These are phyloP conservation scores for Atlantisia rogersi DNA, from an alignment of 2,113 vertebrate genomes.

Conservation along the genomic window DNA sequence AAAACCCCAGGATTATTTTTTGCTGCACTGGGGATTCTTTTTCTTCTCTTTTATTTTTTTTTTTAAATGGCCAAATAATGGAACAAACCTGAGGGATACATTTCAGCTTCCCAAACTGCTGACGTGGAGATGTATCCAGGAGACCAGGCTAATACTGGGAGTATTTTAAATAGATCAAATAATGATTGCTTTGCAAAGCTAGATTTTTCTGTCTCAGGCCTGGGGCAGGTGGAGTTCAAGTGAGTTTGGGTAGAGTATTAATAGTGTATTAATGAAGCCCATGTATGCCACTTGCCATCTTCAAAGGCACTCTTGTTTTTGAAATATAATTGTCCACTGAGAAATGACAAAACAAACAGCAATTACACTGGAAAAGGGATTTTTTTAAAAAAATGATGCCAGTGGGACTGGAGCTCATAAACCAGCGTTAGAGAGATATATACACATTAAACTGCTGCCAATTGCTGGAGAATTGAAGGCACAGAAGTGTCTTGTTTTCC, in stretches of 20 bases:
- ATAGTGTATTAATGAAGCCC: constrained; percentile 2
- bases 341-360: constrained; percentile 70
- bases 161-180: constrained; percentile 51
- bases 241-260: neutral
- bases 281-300: neutral
- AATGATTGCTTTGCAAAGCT: constrained; percentile 2
- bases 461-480: neutral
- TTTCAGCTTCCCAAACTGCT: constrained; percentile 34
- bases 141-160: neutral
- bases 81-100: neutral
- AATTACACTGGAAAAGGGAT: constrained; percentile 53
- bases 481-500: neutral
- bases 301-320: constrained; percentile 42
- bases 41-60: neutral
- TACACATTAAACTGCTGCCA: neutral
- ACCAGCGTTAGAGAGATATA: neutral
- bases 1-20: neutral
- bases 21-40: too few species aligned
- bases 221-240: constrained; percentile 32
- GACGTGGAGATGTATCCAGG: constrained; percentile 35
- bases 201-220: neutral
- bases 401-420: constrained; percentile 19
- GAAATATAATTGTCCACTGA: constrained; percentile 64
- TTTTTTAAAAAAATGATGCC: neutral
- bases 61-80: neutral